A percentile compares a stretch with the other conserved stretches of the same genome.
Evolutionary conservation across 2,888 invertebrate species (phyloP).

Genomic region (Phoenoteleia sp.): DNA sequence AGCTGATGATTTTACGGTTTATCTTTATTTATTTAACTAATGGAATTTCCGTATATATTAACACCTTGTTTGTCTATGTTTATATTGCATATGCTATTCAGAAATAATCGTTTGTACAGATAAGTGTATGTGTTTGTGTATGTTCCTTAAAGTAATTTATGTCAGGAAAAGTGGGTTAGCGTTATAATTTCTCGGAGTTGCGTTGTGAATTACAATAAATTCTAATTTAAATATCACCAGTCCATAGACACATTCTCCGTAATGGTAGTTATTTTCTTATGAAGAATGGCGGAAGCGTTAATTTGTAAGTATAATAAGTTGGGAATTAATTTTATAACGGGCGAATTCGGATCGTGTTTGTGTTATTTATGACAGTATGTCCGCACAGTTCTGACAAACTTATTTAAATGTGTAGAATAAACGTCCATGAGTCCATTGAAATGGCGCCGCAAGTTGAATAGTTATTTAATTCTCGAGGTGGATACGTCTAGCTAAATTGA

Average conservation of each 20-base stretch:
- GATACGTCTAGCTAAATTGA: slow-evolving; percentile 46
- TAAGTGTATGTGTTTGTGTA: neutral
- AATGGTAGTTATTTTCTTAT: neutral
- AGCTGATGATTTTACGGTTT: neutral
- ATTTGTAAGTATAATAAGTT: too few relatives aligned
- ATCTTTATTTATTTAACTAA: slow-evolving; percentile 12
- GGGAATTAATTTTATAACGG: too few relatives aligned
- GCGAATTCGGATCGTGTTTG: too few relatives aligned
- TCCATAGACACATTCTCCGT: neutral
- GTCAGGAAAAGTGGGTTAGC: neutral
- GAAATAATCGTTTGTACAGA: slow-evolving; percentile 33
- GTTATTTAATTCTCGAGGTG: slow-evolving; percentile 33
- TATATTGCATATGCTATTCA: slow-evolving; percentile 28
- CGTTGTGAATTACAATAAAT: slow-evolving; percentile 24
- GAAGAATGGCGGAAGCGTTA: too few relatives aligned
- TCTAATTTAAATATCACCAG: neutral
- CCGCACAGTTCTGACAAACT: slow-evolving; percentile 7
- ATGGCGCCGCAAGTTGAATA: slow-evolving; percentile 18
- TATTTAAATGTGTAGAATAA: slow-evolving; percentile 25
- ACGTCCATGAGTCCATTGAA: too few relatives aligned
- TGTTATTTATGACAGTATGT: neutral
- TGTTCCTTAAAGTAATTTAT: slow-evolving; percentile 19
- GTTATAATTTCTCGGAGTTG: slow-evolving; percentile 27
- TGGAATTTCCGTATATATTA: neutral
- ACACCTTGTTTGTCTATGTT: neutral